Base-by-base conservation (phyloP, 2,888 invertebrate genomes). In the Catocala sponsa region DNA sequence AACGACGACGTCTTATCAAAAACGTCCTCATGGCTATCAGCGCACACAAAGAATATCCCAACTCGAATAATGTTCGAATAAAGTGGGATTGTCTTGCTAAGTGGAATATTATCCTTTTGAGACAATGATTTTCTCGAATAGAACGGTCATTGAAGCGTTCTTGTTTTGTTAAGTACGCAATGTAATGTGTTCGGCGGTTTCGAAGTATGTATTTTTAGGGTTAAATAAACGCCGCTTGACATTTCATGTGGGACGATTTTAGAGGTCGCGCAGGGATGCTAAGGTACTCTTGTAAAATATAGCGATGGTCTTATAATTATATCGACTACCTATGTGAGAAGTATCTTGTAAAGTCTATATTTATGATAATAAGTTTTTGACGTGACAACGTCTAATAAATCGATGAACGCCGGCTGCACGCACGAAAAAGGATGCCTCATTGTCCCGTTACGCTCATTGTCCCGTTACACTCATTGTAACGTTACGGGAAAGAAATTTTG, bases 81-180 rank as follows among this genome's bases (percentile, higher is more conserved):
- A 84, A 82, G 72, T 76, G 70, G 68, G 80, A 81, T 82, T 71
- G 81, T 78, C 80, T 72, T 63, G 62, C 72, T 83, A 81, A 85
- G 82, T 82, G 81, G 76, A 79, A 81, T 81, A 85, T 84, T 84
- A 84, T 83, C 82, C 80, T 80, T 78, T 76, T 70, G 81, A 84
- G 84, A 83, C 85, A 84, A 82, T 80, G 77, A 79, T 81, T 80
- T 49, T 67, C 25, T 52, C 50, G 69, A 68, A 76, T 60, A 63
- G 63, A 66, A 74, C 50, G 70, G 59, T 60, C 65, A 65, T 71
- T 71, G 59, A 62, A 69, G 68, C 60, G 60, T 66, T 68, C 65
- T 68, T 68, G 73, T 69, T 67, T 69, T 75, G 70, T 70, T 74
- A 79, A 72, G 79, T 67, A 54, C 56, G 59, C 54, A 64, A 71